Base-by-base conservation (phyloP, 2,888 invertebrate genomes). In the Polydrusus pterygomalis region DNA sequence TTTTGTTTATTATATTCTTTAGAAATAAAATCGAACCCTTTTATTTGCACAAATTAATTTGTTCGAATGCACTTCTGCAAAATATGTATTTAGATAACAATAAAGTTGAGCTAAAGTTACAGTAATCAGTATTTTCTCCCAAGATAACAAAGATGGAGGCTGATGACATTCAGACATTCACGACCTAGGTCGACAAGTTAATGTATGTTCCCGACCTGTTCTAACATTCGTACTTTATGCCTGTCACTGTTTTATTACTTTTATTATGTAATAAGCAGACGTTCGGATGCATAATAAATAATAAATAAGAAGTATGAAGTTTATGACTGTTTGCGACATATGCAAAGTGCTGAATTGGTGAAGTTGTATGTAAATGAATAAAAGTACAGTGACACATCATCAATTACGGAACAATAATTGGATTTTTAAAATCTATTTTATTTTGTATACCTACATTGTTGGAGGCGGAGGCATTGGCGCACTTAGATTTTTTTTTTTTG, bases 221-320 rank as follows among this genome's bases (percentile, higher is more conserved):
- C 38, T 13, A 60, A 60, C 38, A 60, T 60, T 60, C 38, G 17
- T 38, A 15, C 38, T 60, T 60, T 60, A 17, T 60, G 38, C 11
- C 38, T 60, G 58, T 60, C 58, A 60, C 38, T 56, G 56, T 56
- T 56, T 56, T 56, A 56, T 56, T 34, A 15, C 30, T 60, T 60
- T 38, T 60, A 60, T 60, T 60, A 60, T n/a, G 58, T 60, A 60
- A 60, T 38, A 60, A 60, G 38, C 58, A 60, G 58, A 60, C 58
- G 38, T 11, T 60, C 17, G 17, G 17, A 60, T 60, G 38, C 38
- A 11, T 17, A 60, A 38, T 60, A 60, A 60, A 60, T 60, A 60
- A 60, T 17, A 60, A 60, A 60, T n/a, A n/a, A n/a, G n/a, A n/a
- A n/a, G n/a, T n/a, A n/a, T 40, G 58, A 60, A 38, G 38, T 60